Evolutionary conservation across 2,797 vertebrate species (phyloP).

Genomic region (Meriones psammophilus): DNA sequence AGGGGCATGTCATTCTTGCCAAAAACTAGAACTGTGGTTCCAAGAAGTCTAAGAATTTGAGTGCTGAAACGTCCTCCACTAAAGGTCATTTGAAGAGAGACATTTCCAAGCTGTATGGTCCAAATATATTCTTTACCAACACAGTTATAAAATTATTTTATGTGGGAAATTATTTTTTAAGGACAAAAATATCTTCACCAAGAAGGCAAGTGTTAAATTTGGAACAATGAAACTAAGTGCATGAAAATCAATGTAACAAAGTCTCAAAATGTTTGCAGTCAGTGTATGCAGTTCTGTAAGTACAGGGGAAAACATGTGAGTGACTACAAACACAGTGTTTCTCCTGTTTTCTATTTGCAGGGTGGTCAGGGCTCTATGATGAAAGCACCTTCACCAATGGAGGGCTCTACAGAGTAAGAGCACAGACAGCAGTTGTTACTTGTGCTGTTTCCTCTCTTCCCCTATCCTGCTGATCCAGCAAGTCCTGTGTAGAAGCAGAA

Average conservation of each 20-base stretch:
- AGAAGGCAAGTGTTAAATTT: conserved; percentile 25
- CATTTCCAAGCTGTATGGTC: conserved; percentile 62
- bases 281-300: background rate
- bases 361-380: background rate
- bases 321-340: background rate
- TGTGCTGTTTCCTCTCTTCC: background rate
- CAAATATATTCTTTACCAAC: conserved; percentile 54
- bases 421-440: background rate
- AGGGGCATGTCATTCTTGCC: conserved; percentile 59
- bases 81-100: conserved; percentile 65
- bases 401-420: background rate
- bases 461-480: background rate
- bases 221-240: conserved; percentile 10
- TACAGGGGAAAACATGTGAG: background rate
- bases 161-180: conserved; percentile 18
- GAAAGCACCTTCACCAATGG: conserved; percentile 9
- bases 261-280: background rate
- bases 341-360: background rate
- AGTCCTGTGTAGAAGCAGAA: background rate
- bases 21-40: conserved; percentile 73
- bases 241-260: background rate
- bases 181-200: background rate
- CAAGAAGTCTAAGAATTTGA: conserved; percentile 79
- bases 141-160: conserved; percentile 61
- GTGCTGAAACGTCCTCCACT: conserved; percentile 41